These are phyloP conservation scores for Druon quercuslanigerum DNA, from an alignment of 1,140 invertebrate genomes.

Conservation along the genomic window DNA sequence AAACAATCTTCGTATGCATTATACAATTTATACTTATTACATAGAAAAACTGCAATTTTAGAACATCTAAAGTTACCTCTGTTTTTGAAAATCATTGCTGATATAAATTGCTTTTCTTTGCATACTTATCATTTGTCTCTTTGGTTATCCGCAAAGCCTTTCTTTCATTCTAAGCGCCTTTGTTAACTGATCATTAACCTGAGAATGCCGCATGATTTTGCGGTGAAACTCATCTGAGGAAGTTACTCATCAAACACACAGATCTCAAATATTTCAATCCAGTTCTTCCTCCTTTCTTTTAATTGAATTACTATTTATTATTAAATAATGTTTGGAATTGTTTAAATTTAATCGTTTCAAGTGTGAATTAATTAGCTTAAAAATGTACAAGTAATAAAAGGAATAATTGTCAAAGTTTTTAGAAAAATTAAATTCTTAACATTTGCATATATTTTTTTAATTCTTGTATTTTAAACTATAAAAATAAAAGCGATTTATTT, in stretches of 20 bases:
- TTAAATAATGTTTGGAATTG: too few species aligned
- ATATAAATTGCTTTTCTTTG: constrained; percentile 16
- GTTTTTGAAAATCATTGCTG: background rate
- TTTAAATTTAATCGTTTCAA: too few species aligned
- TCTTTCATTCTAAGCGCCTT: constrained; percentile 14
- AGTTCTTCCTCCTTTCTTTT: background rate
- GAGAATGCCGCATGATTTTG: constrained; percentile 15
- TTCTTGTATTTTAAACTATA: too few species aligned
- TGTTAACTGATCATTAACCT: constrained; percentile 19
- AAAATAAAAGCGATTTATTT: too few species aligned
- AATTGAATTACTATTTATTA: background rate
- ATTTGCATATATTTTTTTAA: too few species aligned
- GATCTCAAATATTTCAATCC: constrained; percentile 12
- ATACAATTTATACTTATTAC: too few species aligned
- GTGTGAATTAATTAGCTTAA: too few species aligned
- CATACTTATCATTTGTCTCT: constrained; percentile 13
- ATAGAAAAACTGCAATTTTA: background rate
- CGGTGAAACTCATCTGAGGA: constrained; percentile 7
- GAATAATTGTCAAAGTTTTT: too few species aligned
- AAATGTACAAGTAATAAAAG: too few species aligned
- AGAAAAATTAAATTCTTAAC: too few species aligned
- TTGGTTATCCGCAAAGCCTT: constrained; percentile 6
- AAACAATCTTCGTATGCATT: too few species aligned
- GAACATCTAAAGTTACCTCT: background rate
- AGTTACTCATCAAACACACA: constrained; percentile 9